Percentiles rank a stretch among this genome's conserved stretches.
Evolutionary conservation across 1,140 invertebrate species (phyloP).

Genomic region (Hormaphis cornu): DNA sequence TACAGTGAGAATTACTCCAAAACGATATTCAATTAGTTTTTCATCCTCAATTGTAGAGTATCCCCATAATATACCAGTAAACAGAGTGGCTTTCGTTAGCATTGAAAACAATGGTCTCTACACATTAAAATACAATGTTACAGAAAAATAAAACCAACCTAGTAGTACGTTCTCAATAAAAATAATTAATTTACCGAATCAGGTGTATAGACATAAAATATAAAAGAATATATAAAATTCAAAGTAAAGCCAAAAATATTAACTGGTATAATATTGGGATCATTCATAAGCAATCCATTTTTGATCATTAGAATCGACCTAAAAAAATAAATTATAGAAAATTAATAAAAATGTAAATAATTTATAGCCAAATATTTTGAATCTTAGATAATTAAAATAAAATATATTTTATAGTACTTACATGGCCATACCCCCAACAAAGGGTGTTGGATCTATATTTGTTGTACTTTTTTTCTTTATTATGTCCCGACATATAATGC

Average conservation of each 20-base stretch:
- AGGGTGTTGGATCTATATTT: conserved; percentile 55
- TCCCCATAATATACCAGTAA: conserved; percentile 50
- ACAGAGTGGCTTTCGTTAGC: conserved; percentile 45
- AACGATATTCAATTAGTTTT: conserved; percentile 53
- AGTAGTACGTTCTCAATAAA: background rate
- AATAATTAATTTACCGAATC: conserved; percentile 42
- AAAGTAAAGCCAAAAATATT: conserved; percentile 59
- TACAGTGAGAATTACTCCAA: conserved; percentile 57
- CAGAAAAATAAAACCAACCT: background rate
- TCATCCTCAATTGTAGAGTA: conserved; percentile 57
- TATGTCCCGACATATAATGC: conserved; percentile 59
- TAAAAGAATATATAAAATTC: conserved; percentile 53
- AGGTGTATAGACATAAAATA: conserved; percentile 56
- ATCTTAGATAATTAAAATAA: too few species aligned
- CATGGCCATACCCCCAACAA: conserved; percentile 64
- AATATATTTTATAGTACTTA: conserved; percentile 45
- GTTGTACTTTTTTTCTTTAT: conserved; percentile 54
- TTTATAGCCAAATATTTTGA: too few species aligned
- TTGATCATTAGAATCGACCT: conserved; percentile 62
- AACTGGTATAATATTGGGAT: conserved; percentile 61
- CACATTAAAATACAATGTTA: conserved; percentile 24
- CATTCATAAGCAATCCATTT: conserved; percentile 57
- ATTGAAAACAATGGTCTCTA: conserved; percentile 43
- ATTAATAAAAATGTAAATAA: background rate
- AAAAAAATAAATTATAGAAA: conserved; percentile 30